Percentiles rank a stretch among this genome's conserved stretches.
Conservation (phyloP, 2,113 vertebrate species). For the Asarcornis scutulata region DNA sequence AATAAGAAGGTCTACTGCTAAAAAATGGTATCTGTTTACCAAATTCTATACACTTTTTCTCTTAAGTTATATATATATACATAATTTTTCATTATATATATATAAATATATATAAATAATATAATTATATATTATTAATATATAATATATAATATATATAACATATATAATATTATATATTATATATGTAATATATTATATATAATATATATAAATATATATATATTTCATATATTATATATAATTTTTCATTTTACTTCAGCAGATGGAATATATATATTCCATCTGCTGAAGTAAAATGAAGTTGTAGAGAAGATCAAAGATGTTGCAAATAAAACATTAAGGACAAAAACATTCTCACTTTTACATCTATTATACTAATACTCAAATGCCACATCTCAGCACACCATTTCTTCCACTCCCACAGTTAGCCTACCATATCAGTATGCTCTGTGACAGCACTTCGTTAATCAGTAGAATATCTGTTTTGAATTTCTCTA, state of each 20-base stretch:
- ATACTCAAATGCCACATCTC: neutral
- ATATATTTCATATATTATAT: too few species aligned
- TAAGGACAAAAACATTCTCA: neutral
- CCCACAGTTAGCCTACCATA: neutral
- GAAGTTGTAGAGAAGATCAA: neutral
- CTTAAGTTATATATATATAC: too few species aligned
- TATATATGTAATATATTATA: too few species aligned
- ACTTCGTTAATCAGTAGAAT: neutral
- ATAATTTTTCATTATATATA: too few species aligned
- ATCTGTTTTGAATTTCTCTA: neutral
- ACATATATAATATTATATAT: too few species aligned
- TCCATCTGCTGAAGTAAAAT: neutral
- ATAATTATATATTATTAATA: too few species aligned
- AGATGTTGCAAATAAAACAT: neutral
- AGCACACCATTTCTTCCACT: neutral
- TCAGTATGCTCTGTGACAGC: neutral
- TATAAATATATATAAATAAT: too few species aligned
- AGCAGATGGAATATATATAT: too few species aligned
- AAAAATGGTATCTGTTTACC: neutral
- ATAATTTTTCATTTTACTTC: too few species aligned
- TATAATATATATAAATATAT: too few species aligned
- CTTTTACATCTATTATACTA: neutral
- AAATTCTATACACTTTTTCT: neutral
- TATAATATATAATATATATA: too few species aligned
- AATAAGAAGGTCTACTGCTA: neutral